Evolutionary conservation across 2,113 vertebrate species (phyloP), one percentile per base, ranked within the genome.

Genomic region (Dipodomys stephensi): DNA sequence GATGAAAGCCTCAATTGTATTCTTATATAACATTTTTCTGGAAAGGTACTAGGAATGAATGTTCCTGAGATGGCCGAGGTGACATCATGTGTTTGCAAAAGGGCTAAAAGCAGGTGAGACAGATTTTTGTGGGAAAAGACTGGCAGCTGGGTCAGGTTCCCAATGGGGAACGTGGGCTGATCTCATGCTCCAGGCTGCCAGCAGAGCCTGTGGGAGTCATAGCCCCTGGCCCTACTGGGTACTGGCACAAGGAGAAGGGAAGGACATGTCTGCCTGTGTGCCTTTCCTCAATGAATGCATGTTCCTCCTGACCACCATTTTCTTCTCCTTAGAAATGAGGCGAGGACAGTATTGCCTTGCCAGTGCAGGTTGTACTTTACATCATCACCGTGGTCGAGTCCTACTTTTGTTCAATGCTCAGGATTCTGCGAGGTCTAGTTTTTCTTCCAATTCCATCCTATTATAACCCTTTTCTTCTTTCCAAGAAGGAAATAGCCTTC

Each of bases 51-150:
- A 57, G 71, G 87, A 83, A 95, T 97, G 94, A 88, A 80, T 97
- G 95, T 94, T 93, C 84, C 84, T 96, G 77, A 80, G 87, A 67
- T 97, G 92, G 68, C 90, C 80, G 78, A 82, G 94, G 88, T 97
- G 91, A 97, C 91, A 90, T 96, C 96, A 97, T 96, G 78, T 92
- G 87, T 93, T 96, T 95, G 93, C 92, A 73, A 94, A 95, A 95
- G 79, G 67, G 64, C 83, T 94, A 73, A 94, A 95, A 94, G 76
- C 68, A 95, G 83, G 74, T 86, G 73, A 88, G 62, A 60, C 76
- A 93, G 82, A 95, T 88, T 96, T 53, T 94, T 74, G 91, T 92
- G 91, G 87, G 62, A 74, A 89, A 94, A 90, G 96, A 93, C 73
- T 7, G 68, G 53, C 78, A 78, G 27, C 81, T 39, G 30, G 90